Evolutionary conservation across 2,888 invertebrate genomes (phyloP).

Genomic region (Napeogenes sylphis): DNA sequence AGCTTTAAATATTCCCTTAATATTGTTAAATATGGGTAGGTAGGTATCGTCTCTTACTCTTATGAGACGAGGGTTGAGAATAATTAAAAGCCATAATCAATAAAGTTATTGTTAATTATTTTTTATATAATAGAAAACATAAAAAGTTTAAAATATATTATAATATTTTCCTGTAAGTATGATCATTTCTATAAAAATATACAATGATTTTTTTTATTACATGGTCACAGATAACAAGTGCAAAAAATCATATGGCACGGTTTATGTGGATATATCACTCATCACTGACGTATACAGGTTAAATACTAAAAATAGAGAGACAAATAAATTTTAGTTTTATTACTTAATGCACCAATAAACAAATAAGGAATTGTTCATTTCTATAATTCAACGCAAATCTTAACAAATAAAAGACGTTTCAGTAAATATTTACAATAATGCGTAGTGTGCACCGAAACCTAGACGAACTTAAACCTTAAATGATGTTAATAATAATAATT

Average conservation of each 20-base stretch:
- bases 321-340: no score
- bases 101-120: background rate
- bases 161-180: background rate
- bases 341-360: background rate
- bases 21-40: no score
- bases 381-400: no score
- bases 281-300: no score
- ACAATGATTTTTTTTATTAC: constrained; percentile 1
- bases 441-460: background rate
- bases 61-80: no score
- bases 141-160: background rate
- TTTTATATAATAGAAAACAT: background rate
- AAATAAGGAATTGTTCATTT: no score
- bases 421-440: constrained; percentile 2
- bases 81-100: no score
- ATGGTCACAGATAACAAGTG: background rate
- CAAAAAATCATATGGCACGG: background rate
- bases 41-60: no score
- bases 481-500: constrained; percentile 24
- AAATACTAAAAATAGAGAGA: no score
- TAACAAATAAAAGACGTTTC: no score
- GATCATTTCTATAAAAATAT: background rate
- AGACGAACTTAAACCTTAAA: background rate
- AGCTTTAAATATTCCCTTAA: no score
- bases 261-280: background rate